These are phyloP conservation scores for Drosophila ercepeae DNA, from an alignment of 1,140 invertebrate species.

Conservation along the genomic window DNA sequence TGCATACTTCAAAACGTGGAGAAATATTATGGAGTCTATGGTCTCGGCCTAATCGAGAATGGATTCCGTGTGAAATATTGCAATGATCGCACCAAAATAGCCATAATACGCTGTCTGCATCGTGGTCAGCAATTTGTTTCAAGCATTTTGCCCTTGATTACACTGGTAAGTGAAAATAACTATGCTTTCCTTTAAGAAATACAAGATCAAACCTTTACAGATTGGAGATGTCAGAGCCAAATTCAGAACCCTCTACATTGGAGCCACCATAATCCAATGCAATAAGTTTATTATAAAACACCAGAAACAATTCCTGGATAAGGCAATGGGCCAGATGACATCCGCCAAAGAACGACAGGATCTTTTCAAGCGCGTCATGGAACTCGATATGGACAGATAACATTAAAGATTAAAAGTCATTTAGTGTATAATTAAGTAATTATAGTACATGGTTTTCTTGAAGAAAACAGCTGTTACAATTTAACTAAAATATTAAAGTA, in stretches of 20 bases:
- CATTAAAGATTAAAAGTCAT: slow-evolving; percentile 1
- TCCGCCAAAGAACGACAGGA: slow-evolving; percentile 85
- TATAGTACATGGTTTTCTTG: slow-evolving; percentile 49
- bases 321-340: slow-evolving; percentile 64
- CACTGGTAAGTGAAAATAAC: slow-evolving; percentile 56
- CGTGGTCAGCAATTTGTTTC: slow-evolving; percentile 89
- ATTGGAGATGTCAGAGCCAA: slow-evolving; percentile 86
- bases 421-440: slow-evolving; percentile 52
- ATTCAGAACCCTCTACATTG: slow-evolving; percentile 88
- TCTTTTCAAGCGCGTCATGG: slow-evolving; percentile 85
- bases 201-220: slow-evolving; percentile 54
- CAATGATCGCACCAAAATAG: slow-evolving; percentile 89
- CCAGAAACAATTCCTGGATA: slow-evolving; percentile 85
- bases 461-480: slow-evolving; percentile 47
- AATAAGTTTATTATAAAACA: slow-evolving; percentile 89
- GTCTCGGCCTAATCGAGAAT: slow-evolving; percentile 87
- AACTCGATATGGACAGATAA: slow-evolving; percentile 83
- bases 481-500: slow-evolving; percentile 37
- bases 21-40: slow-evolving; percentile 90
- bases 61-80: slow-evolving; percentile 91
- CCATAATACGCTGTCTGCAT: slow-evolving; percentile 88
- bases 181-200: background rate
- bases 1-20: slow-evolving; percentile 87
- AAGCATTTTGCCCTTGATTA: slow-evolving; percentile 88
- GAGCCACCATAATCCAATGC: slow-evolving; percentile 91